These are phyloP conservation scores for Xenops minutus DNA, from an alignment of 2,797 vertebrate species.

Conservation along the genomic window DNA sequence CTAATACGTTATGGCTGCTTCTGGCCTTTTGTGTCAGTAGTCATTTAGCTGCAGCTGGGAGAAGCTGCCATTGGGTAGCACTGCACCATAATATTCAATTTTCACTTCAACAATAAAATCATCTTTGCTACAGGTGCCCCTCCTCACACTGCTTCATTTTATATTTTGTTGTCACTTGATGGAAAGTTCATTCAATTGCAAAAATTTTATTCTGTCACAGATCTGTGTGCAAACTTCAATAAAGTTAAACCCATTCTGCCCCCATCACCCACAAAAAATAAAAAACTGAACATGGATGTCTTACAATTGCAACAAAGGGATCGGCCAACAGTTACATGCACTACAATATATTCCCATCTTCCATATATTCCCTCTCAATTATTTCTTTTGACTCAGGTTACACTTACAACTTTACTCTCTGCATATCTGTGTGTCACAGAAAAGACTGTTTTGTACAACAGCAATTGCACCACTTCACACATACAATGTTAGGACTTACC, in stretches of 20 bases:
- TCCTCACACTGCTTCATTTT: background rate
- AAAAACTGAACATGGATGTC: background rate
- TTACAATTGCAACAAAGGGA: background rate
- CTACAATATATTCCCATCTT: background rate
- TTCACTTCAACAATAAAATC: background rate
- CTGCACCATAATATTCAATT: background rate
- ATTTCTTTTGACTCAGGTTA: background rate
- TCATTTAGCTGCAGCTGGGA: background rate
- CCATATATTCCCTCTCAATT: background rate
- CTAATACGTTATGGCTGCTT: background rate
- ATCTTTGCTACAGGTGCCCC: background rate
- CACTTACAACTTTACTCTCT: background rate
- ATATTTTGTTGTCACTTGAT: background rate
- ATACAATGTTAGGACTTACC: slow-evolving; percentile 77
- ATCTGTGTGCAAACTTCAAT: background rate
- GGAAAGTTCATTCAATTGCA: background rate
- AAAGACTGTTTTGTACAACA: background rate
- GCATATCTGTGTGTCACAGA: background rate
- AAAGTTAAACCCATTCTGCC: background rate
- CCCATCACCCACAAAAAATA: background rate
- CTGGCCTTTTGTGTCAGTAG: background rate
- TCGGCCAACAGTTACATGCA: background rate
- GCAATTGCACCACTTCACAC: background rate
- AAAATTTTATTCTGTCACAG: background rate
- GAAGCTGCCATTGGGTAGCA: background rate